Evolutionary conservation across 2,797 vertebrate species (phyloP).

Genomic region (Amniataba percoides): DNA sequence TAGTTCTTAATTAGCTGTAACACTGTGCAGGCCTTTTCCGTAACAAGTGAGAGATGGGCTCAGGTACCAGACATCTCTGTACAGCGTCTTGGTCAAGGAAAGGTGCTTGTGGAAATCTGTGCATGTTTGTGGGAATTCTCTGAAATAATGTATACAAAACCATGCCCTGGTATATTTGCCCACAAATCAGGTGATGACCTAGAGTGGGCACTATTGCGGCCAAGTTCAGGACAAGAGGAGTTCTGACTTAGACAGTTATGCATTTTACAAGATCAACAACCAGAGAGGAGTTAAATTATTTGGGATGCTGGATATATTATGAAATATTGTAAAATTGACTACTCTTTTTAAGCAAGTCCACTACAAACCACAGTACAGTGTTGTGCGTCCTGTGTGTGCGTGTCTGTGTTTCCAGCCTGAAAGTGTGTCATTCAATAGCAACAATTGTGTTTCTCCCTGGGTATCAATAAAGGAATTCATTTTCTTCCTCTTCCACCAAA

Average conservation of each 20-base stretch:
- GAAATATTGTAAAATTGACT: not conserved
- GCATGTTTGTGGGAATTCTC: slow-evolving; percentile 6
- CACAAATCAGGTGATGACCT: not conserved
- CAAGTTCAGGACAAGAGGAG: not conserved
- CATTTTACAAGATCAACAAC: slow-evolving; percentile 9
- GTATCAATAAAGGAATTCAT: too few species aligned
- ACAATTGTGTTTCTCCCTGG: too few species aligned
- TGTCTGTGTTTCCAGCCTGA: too few species aligned
- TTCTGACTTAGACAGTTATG: not conserved
- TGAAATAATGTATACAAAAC: not conserved
- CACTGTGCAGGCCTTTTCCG: slow-evolving; percentile 59
- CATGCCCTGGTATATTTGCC: not conserved
- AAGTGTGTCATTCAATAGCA: too few species aligned
- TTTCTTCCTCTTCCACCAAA: not conserved
- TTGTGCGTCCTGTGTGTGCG: too few species aligned
- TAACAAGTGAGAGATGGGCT: slow-evolving; percentile 9
- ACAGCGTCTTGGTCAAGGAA: slow-evolving; percentile 27
- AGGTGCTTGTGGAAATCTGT: not conserved
- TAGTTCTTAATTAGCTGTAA: slow-evolving; percentile 59
- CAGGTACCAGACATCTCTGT: slow-evolving; percentile 21
- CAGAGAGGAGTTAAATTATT: not conserved
- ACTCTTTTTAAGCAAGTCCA: not conserved
- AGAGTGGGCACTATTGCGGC: not conserved
- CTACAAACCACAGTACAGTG: too few species aligned
- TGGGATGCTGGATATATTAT: not conserved